Base-by-base conservation (phyloP, 92 coral and sea anemone species). In the Actinernus sp. region DNA sequence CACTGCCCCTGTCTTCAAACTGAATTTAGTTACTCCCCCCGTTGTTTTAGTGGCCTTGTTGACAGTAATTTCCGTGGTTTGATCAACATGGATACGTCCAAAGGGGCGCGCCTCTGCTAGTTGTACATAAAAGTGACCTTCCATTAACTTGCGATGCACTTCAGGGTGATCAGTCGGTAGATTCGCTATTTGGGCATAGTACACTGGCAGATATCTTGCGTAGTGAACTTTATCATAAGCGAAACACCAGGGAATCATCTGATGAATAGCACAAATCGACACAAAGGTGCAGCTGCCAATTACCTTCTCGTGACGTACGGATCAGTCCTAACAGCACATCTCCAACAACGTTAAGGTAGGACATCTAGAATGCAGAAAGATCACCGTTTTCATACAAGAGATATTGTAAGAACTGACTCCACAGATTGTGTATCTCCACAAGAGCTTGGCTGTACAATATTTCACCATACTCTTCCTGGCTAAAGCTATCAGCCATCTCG, bases 221-320 rank as follows among this genome's bases (percentile, higher is more conserved):
- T 75, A 75, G 56, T 67, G 74, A 12, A 83, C 64, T 45, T 74
- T 83, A 32, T 83, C 79, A 29, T 74, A 83, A 1, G 84, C 78
- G 50, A 82, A 74, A 28, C 76, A 74, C 88, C 78, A 82, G 9
- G 66, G 78, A n/a, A 74, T 74, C 89, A 75, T 75, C 55, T 32
- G 22, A 22, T 63, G 71, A 37, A 83, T 58, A n/a, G n/a, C n/a
- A n/a, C n/a, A n/a, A n/a, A n/a, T n/a, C n/a, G 21, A 79, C 84
- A 28, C 31, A 4, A 26, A 68, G 79, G 61, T 83, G 79, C 22
- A 75, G 59, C 45, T 27, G 63, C 74, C 89, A 83, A 56, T 83
- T 54, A 22, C 72, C 84, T 31, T 83, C 81, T 26, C 75, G 54
- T 37, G 81, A 81, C 3, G 81, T 55, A 18, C 76, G 47, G 13